Conservation (phyloP, 2,113 vertebrate genomes). For the Procapra przewalskii region DNA sequence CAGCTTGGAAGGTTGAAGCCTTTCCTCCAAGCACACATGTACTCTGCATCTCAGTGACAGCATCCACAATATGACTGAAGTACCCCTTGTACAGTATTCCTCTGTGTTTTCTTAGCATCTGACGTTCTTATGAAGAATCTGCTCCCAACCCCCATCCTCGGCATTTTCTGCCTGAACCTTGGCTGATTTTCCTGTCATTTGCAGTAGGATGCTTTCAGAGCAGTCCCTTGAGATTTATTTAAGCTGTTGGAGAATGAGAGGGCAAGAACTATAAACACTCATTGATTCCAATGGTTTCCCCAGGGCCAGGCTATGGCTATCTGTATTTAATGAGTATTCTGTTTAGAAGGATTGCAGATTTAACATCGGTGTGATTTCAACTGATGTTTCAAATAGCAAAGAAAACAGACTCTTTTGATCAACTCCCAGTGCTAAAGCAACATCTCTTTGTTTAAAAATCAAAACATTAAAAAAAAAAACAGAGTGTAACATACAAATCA, state of each 20-base stretch:
- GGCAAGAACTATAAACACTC: constrained; percentile 23
- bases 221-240: not conserved
- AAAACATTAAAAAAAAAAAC: not conserved
- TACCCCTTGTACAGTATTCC: not conserved
- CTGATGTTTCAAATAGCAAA: not conserved
- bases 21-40: not conserved
- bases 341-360: not conserved
- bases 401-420: not conserved
- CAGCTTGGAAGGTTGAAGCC: not conserved
- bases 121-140: not conserved
- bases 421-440: not conserved
- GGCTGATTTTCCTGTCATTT: not conserved
- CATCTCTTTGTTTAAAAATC: not conserved
- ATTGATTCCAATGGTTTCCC: not conserved
- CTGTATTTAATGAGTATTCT: constrained; percentile 20
- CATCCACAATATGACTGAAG: not conserved
- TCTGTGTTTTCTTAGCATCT: not conserved
- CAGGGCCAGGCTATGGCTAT: not conserved
- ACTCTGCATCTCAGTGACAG: not conserved
- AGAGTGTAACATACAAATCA: not conserved
- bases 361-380: not conserved
- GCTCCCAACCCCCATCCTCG: not conserved
- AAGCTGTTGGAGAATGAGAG: not conserved
- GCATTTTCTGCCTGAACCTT: not conserved
- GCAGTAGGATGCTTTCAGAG: not conserved